Percentiles rank a stretch among this genome's conserved stretches.
Evolutionary conservation across 2,888 invertebrate species (phyloP).

Genomic region (Pharmacophagus antenor): DNA sequence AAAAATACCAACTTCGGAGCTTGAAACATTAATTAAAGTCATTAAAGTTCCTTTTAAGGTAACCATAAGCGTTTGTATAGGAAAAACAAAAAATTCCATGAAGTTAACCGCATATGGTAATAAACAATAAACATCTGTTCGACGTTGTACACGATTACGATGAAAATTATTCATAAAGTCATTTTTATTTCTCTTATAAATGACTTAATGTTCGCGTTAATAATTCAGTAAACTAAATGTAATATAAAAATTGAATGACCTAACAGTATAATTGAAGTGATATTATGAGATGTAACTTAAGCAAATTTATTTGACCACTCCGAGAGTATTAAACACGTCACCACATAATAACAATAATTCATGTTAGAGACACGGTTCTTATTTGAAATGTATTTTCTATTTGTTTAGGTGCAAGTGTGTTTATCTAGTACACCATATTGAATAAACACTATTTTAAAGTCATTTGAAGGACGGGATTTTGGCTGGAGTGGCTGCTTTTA

Average conservation of each 20-base stretch:
- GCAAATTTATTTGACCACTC: not conserved
- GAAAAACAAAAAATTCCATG: not conserved
- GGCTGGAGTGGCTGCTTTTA: too few species aligned
- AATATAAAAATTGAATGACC: constrained; percentile 14
- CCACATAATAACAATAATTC: not conserved
- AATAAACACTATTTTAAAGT: too few species aligned
- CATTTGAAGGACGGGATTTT: too few species aligned
- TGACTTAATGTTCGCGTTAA: constrained; percentile 5
- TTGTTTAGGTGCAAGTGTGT: too few species aligned
- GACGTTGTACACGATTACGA: not conserved
- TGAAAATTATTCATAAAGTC: not conserved
- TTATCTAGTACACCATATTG: too few species aligned
- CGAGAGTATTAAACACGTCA: not conserved
- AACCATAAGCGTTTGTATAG: too few species aligned
- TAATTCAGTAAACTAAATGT: constrained; percentile 19
- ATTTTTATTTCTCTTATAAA: not conserved
- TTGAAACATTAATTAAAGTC: too few species aligned
- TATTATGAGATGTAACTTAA: constrained; percentile 5
- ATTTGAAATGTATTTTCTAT: too few species aligned
- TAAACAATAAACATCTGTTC: not conserved
- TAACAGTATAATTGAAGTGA: constrained; percentile 12
- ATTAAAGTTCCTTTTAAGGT: too few species aligned
- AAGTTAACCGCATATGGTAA: not conserved
- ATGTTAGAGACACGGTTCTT: not conserved
- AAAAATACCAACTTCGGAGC: too few species aligned